Base-by-base conservation (phyloP, 1,140 invertebrate species). In the Mylabris phalerata region DNA sequence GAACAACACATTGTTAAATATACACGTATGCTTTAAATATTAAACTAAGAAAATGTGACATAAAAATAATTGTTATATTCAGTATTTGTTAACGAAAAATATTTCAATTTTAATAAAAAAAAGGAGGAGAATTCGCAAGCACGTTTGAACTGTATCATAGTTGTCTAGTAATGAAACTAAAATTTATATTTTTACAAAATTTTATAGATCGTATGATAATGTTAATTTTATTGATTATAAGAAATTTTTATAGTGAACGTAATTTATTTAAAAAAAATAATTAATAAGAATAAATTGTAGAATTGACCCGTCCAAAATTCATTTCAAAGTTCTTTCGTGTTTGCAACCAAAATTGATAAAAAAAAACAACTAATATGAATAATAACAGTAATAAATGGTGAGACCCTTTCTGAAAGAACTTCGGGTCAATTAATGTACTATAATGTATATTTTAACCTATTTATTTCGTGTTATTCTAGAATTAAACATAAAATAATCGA, bases 1-100 rank as follows among this genome's bases (percentile, higher is more conserved):
- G n/a, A 49, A 49, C 39, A 46, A 55, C 64, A 66, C 64, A 51
- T 63, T 66, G 64, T 66, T 66, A 66, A 49, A 66, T 66, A 66
- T 60, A 65, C 64, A 63, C 64, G 48, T 49, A 64, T 55, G 62
- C 62, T 64, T 61, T 48, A 63, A 56, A 32, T 44, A 61, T 55
- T 61, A 55, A 57, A 45, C 51, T 58, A 55, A 64, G 51, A 56
- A 49, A 42, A 42, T 56, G 48, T 7, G 32, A 32, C 4, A 32
- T 5, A 32, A 32, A 32, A 32, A 32, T 32, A 32, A 7, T 32
- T 32, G 32, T 32, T 32, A 32, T 32, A 47, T 55, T 57, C 58
- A 65, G 60, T 62, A 48, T 62, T 62, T 64, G 57, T 63, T 63
- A 63, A 50, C 32, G 32, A 3, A 32, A 32, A 32, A 19, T 19